Evolutionary conservation across 2,797 vertebrate species (phyloP).

Genomic region (Ctenopoma kingsleyae): DNA sequence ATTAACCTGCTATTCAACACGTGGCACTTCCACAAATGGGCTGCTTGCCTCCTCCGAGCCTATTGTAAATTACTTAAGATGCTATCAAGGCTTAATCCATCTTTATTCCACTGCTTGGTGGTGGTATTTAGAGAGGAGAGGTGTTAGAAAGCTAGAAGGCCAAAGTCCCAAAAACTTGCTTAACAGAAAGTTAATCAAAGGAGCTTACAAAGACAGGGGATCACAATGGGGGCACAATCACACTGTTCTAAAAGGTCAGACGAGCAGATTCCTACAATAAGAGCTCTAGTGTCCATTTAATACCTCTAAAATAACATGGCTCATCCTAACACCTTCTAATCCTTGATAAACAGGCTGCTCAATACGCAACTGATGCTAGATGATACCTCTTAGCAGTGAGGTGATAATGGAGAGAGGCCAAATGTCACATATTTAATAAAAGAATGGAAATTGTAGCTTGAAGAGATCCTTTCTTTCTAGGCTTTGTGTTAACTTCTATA

Average conservation of each 20-base stretch:
- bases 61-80: conserved; percentile 97
- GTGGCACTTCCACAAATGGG: conserved; percentile 91
- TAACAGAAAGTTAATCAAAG: conserved; percentile 94
- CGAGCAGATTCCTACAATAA: conserved; percentile 77
- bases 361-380: conserved; percentile 84
- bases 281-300: conserved; percentile 80
- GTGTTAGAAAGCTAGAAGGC: conserved; percentile 75
- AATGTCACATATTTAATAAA: conserved; percentile 69
- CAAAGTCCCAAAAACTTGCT: conserved; percentile 93
- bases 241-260: conserved; percentile 75
- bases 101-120: conserved; percentile 84
- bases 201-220: conserved; percentile 84
- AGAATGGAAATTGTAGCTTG: conserved; percentile 61
- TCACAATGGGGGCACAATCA: conserved; percentile 81
- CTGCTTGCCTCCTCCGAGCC: conserved; percentile 88
- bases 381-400: conserved; percentile 52
- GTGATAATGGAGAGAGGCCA: conserved; percentile 62
- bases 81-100: conserved; percentile 96
- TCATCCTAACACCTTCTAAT: conserved; percentile 91
- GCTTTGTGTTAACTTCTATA: conserved; percentile 21
- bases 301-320: conserved; percentile 75
- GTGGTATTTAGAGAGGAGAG: conserved; percentile 84
- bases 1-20: conserved; percentile 91
- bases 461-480: conserved; percentile 56
- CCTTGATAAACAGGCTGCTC: conserved; percentile 90